Base-by-base conservation (phyloP, 2,888 invertebrate species). In the Chymomyza amoena region DNA sequence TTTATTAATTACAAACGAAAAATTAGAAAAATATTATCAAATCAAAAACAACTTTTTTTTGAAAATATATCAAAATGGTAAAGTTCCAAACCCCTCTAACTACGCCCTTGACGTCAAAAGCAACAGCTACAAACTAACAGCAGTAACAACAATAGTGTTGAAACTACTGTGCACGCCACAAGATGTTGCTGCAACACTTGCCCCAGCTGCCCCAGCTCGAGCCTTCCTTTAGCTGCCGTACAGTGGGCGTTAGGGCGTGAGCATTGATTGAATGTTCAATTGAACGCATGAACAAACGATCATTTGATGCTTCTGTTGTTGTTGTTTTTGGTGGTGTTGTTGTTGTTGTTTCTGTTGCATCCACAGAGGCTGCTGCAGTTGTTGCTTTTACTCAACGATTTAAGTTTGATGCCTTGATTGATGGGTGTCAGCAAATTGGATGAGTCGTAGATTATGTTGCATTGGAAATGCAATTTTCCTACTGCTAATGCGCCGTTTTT, bases 201-300 rank as follows among this genome's bases (percentile, higher is more conserved):
- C 32, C 57, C 16, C 18, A 25, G 25, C 25, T 18, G 20, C 57
- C 39, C 5, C 39, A 45, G 39, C 39, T 45, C 39, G 39, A 45
- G 39, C 13, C 39, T 45, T 45, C 13, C 13, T 5, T 16, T 16
- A 20, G 64, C 67, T 68, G 67, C 64, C 51, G 66, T 54, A 62
- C 54, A 61, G 70, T 68, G 73, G 72, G 85, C 80, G 82, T 81
- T 76, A 70, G 57, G 84, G 81, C 79, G 82, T 78, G 68, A 66
- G 82, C 72, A 81, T 81, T 79, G 80, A 81, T 77, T 84, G 82
- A 82, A 84, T 68, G 84, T 77, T 81, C 87, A 82, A 87, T 87
- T 77, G 82, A 87, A 75, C 80, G 77, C 85, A 87, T 84, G 87
- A 82, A 76, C 74, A 69, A 71, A 74, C 75, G 82, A 82, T 82